Conservation (phyloP, 1,140 invertebrate species). For the Zaprionus tsacasi region DNA sequence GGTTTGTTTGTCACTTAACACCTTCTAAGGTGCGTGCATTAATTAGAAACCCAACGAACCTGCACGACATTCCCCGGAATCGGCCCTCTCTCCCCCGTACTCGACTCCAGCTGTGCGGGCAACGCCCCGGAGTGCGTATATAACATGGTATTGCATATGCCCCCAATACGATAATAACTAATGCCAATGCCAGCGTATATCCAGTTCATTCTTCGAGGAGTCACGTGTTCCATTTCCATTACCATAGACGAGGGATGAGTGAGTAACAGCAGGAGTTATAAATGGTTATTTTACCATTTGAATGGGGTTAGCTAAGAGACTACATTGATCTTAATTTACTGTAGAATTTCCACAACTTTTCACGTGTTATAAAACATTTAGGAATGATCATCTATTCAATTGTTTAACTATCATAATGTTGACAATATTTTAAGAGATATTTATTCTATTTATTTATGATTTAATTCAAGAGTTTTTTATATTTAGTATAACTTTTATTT, state of each 20-base stretch:
- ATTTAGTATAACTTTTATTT: no score
- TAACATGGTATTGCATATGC: conserved; percentile 2
- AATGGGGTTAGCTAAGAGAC: not conserved
- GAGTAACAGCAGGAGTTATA: not conserved
- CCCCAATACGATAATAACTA: conserved; percentile 34
- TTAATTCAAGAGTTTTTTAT: no score
- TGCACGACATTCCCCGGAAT: conserved; percentile 30
- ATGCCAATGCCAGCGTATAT: conserved; percentile 25
- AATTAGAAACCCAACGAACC: conserved; percentile 74
- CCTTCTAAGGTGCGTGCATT: conserved; percentile 72
- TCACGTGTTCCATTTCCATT: not conserved
- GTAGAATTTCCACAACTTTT: not conserved
- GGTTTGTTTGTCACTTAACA: conserved; percentile 83
- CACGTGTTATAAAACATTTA: no score
- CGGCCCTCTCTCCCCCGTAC: not conserved
- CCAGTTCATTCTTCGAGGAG: not conserved
- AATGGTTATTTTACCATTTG: not conserved
- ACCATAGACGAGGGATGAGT: not conserved
- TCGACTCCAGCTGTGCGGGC: conserved; percentile 54
- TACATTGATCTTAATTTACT: not conserved
- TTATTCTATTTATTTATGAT: no score
- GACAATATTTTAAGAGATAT: no score
- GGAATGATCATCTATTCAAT: no score
- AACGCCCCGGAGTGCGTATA: conserved; percentile 7
- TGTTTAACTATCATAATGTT: no score